Conservation (phyloP, 2,113 vertebrate genomes). For the Crotalus viridis region DNA sequence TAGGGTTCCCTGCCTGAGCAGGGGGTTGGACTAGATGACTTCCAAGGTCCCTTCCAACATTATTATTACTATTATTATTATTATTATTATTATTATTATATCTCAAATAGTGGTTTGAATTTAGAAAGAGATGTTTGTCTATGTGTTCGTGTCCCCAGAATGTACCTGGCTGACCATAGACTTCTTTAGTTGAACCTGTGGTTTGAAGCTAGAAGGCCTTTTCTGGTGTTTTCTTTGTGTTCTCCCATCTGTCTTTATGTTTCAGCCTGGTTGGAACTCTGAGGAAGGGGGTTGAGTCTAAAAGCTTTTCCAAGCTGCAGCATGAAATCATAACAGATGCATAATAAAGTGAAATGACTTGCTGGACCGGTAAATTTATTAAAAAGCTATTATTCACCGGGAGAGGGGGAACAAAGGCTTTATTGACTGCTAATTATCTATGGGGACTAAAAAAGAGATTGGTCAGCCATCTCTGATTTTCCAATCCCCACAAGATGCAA, state of each 20-base stretch:
- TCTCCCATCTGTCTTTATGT: background rate
- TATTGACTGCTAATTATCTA: background rate
- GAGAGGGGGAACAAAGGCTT: background rate
- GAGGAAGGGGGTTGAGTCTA: background rate
- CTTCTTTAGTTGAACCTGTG: background rate
- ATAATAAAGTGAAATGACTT: background rate
- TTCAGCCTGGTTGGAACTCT: background rate
- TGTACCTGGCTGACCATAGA: too few relatives aligned
- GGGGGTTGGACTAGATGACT: too few relatives aligned
- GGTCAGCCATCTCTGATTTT: constrained; percentile 5
- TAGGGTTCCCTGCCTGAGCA: too few relatives aligned
- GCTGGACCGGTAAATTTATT: background rate
- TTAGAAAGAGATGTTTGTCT: too few relatives aligned
- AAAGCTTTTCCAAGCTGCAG: background rate
- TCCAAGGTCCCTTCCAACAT: too few relatives aligned
- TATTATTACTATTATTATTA: too few relatives aligned
- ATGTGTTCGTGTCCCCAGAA: too few relatives aligned
- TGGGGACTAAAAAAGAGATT: constrained; percentile 4
- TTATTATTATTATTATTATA: too few relatives aligned
- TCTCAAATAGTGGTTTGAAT: too few relatives aligned
- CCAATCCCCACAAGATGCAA: background rate
- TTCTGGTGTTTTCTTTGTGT: background rate
- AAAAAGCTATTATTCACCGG: background rate
- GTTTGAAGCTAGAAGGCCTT: background rate
- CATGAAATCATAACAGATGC: constrained; percentile 9